phyloP scores from a whole-genome alignment of 1,140 invertebrate species.

The Trialeurodes vaporariorum region DNA sequence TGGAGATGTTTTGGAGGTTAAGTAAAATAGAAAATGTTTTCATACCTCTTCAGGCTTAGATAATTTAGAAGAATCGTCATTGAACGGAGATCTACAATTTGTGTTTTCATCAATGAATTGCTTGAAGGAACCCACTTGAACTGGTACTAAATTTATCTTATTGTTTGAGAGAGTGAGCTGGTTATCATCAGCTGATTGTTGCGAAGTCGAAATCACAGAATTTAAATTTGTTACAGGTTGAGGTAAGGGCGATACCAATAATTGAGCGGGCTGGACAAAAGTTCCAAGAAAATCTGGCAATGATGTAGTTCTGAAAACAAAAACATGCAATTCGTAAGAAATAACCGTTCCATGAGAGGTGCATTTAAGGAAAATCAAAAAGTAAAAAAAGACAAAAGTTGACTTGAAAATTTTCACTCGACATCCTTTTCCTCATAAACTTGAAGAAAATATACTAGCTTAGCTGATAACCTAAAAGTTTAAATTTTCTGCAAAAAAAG shows the following conservation, averaged over 20 bases:
- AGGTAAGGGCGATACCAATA: conserved; percentile 6
- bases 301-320: conserved; percentile 35
- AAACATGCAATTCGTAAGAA: conserved; percentile 19
- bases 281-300: conserved; percentile 41
- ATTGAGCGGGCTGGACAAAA: conserved; percentile 24
- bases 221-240: background rate
- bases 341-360: background rate
- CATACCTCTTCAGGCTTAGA: background rate
- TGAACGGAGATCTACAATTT: background rate
- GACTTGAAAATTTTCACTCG: too few species aligned
- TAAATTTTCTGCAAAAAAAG: too few species aligned
- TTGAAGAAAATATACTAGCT: too few species aligned
- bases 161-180: conserved; percentile 4
- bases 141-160: conserved; percentile 1
- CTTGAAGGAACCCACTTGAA: conserved; percentile 9
- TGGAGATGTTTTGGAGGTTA: too few species aligned
- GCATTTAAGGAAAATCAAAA: background rate
- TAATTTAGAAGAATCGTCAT: background rate
- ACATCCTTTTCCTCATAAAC: too few species aligned
- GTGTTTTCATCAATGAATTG: conserved; percentile 1
- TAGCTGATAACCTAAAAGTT: too few species aligned
- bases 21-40: too few species aligned
- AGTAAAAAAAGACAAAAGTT: background rate
- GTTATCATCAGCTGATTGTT: conserved; percentile 2
- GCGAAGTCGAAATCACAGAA: background rate